These are phyloP conservation scores for Drosophila multiciliata DNA, from an alignment of 2,888 invertebrate species.

Conservation along the genomic window DNA sequence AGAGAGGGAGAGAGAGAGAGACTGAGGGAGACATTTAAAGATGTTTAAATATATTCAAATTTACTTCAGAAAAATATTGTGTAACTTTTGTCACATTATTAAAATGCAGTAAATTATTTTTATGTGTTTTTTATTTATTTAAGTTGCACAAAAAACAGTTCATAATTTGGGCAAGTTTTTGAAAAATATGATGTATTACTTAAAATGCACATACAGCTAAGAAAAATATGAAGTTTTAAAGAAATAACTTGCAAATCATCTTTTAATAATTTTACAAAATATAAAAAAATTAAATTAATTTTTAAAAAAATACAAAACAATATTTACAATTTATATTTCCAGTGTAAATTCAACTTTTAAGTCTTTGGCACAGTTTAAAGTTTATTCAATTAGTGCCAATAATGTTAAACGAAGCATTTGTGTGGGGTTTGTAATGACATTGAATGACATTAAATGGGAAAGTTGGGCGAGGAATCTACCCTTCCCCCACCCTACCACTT, in stretches of 20 bases:
- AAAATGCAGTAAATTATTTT: not conserved
- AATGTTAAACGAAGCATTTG: conserved; percentile 15
- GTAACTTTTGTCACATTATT: not conserved
- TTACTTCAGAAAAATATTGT: not conserved
- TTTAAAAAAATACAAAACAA: not conserved
- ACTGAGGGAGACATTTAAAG: not conserved
- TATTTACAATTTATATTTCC: not conserved
- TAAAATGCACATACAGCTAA: not conserved
- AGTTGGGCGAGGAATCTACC: conserved; percentile 12
- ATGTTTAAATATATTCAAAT: not conserved
- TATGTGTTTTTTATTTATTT: not conserved
- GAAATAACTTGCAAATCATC: not conserved
- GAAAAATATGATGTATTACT: not conserved
- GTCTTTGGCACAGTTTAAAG: not conserved
- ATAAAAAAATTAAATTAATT: not conserved
- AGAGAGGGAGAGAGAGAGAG: not conserved
- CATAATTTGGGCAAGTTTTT: not conserved
- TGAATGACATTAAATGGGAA: conserved; percentile 28
- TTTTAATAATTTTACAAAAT: not conserved
- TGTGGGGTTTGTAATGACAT: conserved; percentile 20
- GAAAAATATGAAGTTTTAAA: not conserved
- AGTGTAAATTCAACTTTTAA: not conserved
- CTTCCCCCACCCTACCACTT: not conserved
- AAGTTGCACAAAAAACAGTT: not conserved
- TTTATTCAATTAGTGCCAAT: conserved; percentile 23